A percentile compares a stretch with the other conserved stretches of the same genome.
phyloP scores from a whole-genome alignment of 2,797 vertebrate species.

The Yasuhikotakia modesta region DNA sequence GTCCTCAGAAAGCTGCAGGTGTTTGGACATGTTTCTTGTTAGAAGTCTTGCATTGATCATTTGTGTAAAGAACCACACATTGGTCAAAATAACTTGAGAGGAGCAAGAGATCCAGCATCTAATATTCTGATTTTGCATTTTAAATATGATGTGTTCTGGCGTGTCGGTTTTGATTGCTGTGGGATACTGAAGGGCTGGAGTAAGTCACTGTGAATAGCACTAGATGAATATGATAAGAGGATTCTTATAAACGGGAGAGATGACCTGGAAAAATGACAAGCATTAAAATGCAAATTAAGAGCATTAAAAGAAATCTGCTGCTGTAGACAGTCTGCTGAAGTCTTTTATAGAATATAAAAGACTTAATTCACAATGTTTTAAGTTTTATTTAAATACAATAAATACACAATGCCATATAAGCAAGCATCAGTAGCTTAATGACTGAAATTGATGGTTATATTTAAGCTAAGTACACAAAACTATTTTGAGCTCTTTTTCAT shows the following conservation, averaged over 20 bases:
- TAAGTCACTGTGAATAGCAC: conserved; percentile 6
- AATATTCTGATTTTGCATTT: conserved; percentile 26
- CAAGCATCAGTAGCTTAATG: too few species aligned
- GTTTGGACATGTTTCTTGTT: conserved; percentile 12
- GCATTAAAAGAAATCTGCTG: background rate
- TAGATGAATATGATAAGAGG: conserved; percentile 17
- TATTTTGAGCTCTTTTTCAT: too few species aligned
- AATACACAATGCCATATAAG: too few species aligned
- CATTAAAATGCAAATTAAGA: conserved; percentile 34
- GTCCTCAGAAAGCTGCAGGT: background rate
- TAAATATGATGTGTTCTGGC: conserved; percentile 14
- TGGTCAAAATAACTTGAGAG: background rate
- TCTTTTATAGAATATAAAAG: too few species aligned
- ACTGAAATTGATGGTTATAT: too few species aligned
- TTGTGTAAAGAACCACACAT: background rate
- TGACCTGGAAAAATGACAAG: conserved; percentile 25
- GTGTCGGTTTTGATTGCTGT: conserved; percentile 16
- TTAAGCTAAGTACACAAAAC: too few species aligned
- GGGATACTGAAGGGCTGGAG: background rate
- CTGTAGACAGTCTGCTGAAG: background rate
- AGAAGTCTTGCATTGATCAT: background rate
- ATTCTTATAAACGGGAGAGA: conserved; percentile 19
- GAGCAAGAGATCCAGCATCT: background rate
- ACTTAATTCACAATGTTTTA: background rate
- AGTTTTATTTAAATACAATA: too few species aligned